phyloP scores from a whole-genome alignment of 2,113 vertebrate species.

The Pseudonaja textilis region DNA sequence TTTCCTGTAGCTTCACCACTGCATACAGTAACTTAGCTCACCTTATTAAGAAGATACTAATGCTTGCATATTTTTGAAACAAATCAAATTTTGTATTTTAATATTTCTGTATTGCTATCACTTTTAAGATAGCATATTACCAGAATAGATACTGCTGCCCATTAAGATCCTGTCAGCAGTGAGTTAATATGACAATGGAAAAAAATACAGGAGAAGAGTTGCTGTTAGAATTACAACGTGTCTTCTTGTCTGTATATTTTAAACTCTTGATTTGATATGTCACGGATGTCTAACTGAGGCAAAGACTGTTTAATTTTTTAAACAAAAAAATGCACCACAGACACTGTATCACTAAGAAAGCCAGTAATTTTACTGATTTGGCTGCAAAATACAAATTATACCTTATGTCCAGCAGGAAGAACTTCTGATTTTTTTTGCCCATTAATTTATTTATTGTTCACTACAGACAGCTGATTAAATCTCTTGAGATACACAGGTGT shows the following conservation, averaged over 20 bases:
- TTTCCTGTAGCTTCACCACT: neutral
- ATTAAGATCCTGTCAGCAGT: neutral
- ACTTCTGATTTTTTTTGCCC: conserved; percentile 82
- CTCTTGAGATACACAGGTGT: conserved; percentile 98
- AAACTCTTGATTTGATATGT: neutral
- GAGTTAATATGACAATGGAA: neutral
- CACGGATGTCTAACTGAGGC: conserved; percentile 38
- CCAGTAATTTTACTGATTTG: conserved; percentile 99
- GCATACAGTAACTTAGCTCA: neutral
- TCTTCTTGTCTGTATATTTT: neutral
- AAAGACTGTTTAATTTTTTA: conserved; percentile 48
- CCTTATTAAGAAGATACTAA: neutral
- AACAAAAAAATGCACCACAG: conserved; percentile 84
- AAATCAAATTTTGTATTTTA: neutral
- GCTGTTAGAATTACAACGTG: neutral
- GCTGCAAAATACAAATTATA: conserved; percentile 99
- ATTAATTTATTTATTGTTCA: conserved; percentile 77
- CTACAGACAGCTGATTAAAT: conserved; percentile 98
- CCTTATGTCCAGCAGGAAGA: conserved; percentile 94
- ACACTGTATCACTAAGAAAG: conserved; percentile 96
- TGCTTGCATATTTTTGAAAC: neutral
- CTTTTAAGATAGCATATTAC: neutral
- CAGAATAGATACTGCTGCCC: neutral
- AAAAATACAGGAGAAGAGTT: neutral
- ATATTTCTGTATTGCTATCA: neutral